Evolutionary conservation across 2,888 invertebrate genomes (phyloP).

Genomic region (Carcina quercana): DNA sequence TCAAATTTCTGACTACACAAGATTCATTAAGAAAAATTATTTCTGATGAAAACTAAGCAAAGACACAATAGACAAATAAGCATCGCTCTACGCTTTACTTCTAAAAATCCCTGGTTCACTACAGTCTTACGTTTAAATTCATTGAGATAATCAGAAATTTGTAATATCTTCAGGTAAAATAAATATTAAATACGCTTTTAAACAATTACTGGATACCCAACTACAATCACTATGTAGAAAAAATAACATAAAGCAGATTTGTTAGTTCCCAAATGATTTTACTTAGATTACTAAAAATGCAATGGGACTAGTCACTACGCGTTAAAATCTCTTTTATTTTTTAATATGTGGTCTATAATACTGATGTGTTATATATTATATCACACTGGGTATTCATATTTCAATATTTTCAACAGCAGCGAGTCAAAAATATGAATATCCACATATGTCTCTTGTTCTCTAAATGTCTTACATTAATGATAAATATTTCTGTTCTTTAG

Average conservation of each 20-base stretch:
- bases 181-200: slow-evolving; percentile 7
- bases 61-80: too few relatives aligned
- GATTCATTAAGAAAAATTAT: too few relatives aligned
- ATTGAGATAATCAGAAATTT: too few relatives aligned
- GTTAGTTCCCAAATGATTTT: slow-evolving; percentile 14
- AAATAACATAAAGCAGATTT: slow-evolving; percentile 1
- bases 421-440: not conserved
- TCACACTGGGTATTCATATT: slow-evolving; percentile 17
- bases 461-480: not conserved
- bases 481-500: not conserved
- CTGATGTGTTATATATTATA: slow-evolving; percentile 38
- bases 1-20: too few relatives aligned
- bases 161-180: not conserved
- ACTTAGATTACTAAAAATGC: slow-evolving; percentile 26
- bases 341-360: slow-evolving; percentile 47
- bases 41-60: too few relatives aligned
- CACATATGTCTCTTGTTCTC: not conserved
- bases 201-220: slow-evolving; percentile 10
- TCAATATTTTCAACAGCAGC: too few relatives aligned
- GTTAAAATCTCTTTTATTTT: slow-evolving; percentile 14
- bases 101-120: too few relatives aligned
- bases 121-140: too few relatives aligned
- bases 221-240: slow-evolving; percentile 7
- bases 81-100: too few relatives aligned
- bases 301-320: slow-evolving; percentile 31